These are phyloP conservation scores for Rhagium mordax DNA, from an alignment of 2,888 invertebrate species.

Conservation along the genomic window DNA sequence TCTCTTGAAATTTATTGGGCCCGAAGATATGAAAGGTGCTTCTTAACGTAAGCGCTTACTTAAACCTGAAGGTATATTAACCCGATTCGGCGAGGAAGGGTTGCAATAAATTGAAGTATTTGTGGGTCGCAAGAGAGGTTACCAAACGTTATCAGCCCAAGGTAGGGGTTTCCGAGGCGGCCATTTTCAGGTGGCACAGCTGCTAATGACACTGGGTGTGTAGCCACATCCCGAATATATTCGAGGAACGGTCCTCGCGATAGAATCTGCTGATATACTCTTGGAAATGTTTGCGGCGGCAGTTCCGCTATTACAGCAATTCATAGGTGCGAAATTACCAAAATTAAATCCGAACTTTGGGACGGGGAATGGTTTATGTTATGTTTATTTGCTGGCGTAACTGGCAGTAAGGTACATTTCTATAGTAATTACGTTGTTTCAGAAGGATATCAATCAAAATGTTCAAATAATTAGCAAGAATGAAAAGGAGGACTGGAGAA, in stretches of 20 bases:
- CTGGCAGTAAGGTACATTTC: too few species aligned
- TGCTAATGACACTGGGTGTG: slow-evolving; percentile 43
- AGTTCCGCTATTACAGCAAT: slow-evolving; percentile 41
- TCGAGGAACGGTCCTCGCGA: slow-evolving; percentile 51
- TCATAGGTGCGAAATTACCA: slow-evolving; percentile 41
- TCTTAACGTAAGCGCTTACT: background rate
- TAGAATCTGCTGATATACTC: slow-evolving; percentile 51
- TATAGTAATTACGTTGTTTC: too few species aligned
- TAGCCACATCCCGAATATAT: slow-evolving; percentile 59
- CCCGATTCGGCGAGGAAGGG: slow-evolving; percentile 20
- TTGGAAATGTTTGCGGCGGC: slow-evolving; percentile 47
- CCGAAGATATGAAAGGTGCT: slow-evolving; percentile 2
- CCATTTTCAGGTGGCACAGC: slow-evolving; percentile 64
- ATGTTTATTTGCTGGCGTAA: background rate
- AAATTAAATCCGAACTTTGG: slow-evolving; percentile 8
- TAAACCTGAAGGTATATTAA: slow-evolving; percentile 1
- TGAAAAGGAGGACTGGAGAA: too few species aligned
- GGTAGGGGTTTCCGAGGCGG: slow-evolving; percentile 58
- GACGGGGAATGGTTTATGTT: background rate
- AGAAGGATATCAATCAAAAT: too few species aligned
- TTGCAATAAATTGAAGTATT: slow-evolving; percentile 65
- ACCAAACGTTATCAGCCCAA: slow-evolving; percentile 50
- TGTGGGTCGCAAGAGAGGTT: slow-evolving; percentile 59
- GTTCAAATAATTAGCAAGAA: too few species aligned
- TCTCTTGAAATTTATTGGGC: slow-evolving; percentile 36